These are phyloP conservation scores for Lobophora halterata DNA, from an alignment of 2,888 invertebrate genomes.

Conservation along the genomic window DNA sequence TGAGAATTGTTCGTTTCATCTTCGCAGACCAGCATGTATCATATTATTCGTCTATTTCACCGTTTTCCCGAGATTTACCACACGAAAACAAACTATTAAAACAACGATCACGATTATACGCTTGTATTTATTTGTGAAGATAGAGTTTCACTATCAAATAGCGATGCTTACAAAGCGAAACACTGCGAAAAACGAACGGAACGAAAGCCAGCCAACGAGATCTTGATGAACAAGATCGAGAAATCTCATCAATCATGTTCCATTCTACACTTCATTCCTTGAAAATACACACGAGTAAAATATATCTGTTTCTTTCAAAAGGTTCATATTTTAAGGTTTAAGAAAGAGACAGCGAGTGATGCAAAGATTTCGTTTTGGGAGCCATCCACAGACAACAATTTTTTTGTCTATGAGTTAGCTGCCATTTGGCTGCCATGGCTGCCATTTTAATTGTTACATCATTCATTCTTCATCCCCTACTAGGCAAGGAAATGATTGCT, in stretches of 20 bases:
- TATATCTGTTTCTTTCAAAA: no score
- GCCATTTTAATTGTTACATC: no score
- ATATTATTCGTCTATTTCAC: slow-evolving; percentile 20
- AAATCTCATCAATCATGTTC: slow-evolving; percentile 17
- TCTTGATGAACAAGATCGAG: slow-evolving; percentile 60
- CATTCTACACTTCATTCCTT: slow-evolving; percentile 6
- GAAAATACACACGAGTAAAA: no score
- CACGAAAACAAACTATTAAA: slow-evolving; percentile 15
- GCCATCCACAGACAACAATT: no score
- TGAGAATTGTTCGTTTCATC: slow-evolving; percentile 59
- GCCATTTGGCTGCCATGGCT: no score
- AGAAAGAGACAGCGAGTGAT: no score
- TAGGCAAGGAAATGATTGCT: no score
- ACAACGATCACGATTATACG: neutral
- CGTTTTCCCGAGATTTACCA: neutral
- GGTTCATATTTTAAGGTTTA: no score
- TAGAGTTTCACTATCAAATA: slow-evolving; percentile 38
- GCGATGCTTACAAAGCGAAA: slow-evolving; percentile 59
- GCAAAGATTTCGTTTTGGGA: no score
- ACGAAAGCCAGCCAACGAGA: no score
- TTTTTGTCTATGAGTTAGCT: no score
- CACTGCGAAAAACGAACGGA: slow-evolving; percentile 63
- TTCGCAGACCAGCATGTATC: slow-evolving; percentile 33
- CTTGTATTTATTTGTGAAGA: slow-evolving; percentile 11
- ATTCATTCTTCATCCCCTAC: no score